Evolutionary conservation across 2,113 vertebrate genomes (phyloP).

Genomic region (Actenoides lindsayi): DNA sequence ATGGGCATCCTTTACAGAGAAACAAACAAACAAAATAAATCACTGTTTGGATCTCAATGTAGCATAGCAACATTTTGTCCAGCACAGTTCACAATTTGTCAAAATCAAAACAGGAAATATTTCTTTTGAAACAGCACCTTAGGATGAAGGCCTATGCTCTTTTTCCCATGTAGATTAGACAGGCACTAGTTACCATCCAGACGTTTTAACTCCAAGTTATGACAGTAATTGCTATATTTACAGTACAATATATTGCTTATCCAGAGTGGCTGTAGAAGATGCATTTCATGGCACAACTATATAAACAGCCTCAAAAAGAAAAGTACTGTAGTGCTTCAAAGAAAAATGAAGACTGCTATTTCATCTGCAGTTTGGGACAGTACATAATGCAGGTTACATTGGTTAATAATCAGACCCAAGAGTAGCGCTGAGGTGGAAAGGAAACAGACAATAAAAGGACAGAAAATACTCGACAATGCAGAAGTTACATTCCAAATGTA

Average conservation of each 20-base stretch:
- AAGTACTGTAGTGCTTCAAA: slow-evolving; percentile 59
- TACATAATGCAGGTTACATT: neutral
- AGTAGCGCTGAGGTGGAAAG: slow-evolving; percentile 15
- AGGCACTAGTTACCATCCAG: slow-evolving; percentile 53
- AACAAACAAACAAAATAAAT: slow-evolving; percentile 28
- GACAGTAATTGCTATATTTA: slow-evolving; percentile 50
- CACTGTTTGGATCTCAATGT: slow-evolving; percentile 59
- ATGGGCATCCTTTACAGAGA: slow-evolving; percentile 63
- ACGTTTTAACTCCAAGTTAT: neutral
- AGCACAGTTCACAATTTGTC: slow-evolving; percentile 43
- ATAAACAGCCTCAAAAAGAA: slow-evolving; percentile 27
- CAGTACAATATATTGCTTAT: slow-evolving; percentile 65
- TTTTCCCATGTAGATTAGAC: neutral
- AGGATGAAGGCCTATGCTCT: slow-evolving; percentile 34
- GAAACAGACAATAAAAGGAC: slow-evolving; percentile 30
- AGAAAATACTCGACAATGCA: slow-evolving; percentile 50
- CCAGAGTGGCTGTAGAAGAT: slow-evolving; percentile 45
- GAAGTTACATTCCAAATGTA: slow-evolving; percentile 25
- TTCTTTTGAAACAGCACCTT: slow-evolving; percentile 55
- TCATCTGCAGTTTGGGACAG: neutral
- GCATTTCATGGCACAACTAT: slow-evolving; percentile 50
- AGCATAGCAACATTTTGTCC: slow-evolving; percentile 63
- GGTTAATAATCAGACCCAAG: slow-evolving; percentile 40
- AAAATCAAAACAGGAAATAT: neutral
- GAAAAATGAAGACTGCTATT: slow-evolving; percentile 40